Percentiles rank a stretch among this genome's conserved stretches.
phyloP scores from a whole-genome alignment of 2,113 vertebrate species.

The Zapornia atra region DNA sequence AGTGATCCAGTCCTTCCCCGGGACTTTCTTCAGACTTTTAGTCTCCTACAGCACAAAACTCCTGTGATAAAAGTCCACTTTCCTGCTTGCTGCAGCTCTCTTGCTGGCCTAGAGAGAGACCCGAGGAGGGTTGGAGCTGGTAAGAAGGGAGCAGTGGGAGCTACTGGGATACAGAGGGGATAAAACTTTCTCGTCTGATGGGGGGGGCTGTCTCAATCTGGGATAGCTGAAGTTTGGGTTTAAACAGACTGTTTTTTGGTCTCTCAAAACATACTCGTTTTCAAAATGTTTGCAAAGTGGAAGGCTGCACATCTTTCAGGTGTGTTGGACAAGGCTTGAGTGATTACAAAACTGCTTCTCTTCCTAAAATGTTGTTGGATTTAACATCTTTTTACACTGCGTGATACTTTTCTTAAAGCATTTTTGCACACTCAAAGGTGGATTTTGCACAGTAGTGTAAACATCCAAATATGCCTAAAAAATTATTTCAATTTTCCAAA shows the following conservation, averaged over 20 bases:
- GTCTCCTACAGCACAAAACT: background rate
- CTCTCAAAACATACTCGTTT: rapidly evolving
- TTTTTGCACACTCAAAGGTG: background rate
- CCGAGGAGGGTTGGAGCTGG: background rate
- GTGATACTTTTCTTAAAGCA: background rate
- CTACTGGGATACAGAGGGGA: background rate
- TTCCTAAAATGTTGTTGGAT: background rate
- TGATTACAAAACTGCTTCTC: background rate
- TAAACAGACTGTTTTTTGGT: background rate
- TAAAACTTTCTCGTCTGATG: background rate
- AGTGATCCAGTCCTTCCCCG: background rate
- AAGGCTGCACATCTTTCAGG: background rate
- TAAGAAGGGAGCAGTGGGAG: background rate
- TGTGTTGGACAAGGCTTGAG: background rate
- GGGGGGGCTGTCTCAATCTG: background rate
- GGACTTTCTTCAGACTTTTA: background rate
- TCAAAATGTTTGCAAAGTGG: background rate
- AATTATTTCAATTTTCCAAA: background rate
- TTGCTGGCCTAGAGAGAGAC: background rate
- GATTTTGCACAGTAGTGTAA: background rate
- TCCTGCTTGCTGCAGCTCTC: background rate
- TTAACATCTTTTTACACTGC: background rate
- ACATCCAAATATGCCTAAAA: background rate
- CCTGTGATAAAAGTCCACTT: background rate
- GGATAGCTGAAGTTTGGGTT: background rate